Conservation (phyloP, 2,113 vertebrate genomes). For the Zosterops lateralis region DNA sequence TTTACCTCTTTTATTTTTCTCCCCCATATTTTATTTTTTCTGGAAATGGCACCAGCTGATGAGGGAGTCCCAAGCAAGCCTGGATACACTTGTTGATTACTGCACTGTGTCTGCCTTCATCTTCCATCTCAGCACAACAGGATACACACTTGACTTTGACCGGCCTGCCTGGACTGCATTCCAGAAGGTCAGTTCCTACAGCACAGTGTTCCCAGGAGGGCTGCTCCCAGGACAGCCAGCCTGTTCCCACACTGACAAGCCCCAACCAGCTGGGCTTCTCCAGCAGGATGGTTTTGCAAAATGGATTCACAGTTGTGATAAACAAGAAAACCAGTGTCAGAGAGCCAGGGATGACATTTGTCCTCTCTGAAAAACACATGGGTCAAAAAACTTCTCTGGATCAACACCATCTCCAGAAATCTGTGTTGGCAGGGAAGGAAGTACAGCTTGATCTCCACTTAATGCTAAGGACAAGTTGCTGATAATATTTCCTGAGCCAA, state of each 20-base stretch:
- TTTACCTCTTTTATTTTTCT: background rate
- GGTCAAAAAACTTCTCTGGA: background rate
- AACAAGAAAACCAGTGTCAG: background rate
- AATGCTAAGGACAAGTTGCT: background rate
- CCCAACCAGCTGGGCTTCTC: background rate
- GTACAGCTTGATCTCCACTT: background rate
- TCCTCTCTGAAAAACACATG: background rate
- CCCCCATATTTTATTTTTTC: background rate
- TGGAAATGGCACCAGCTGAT: conserved; percentile 1
- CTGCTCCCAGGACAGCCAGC: background rate
- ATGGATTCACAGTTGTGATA: background rate
- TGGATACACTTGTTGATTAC: conserved; percentile 43
- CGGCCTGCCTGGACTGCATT: background rate
- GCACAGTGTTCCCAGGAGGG: background rate
- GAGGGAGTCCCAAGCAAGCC: background rate
- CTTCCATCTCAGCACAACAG: conserved; percentile 26
- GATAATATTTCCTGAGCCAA: background rate
- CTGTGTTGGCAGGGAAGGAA: background rate
- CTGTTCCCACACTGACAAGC: background rate
- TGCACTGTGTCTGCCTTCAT: conserved; percentile 31
- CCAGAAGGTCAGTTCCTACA: conserved; percentile 42
- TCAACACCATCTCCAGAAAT: background rate
- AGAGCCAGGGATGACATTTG: background rate
- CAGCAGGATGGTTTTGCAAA: background rate
- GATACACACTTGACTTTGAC: background rate